Percentiles rank a stretch among this genome's conserved stretches.
Conservation (phyloP, 1,140 invertebrate genomes). For the Sipha flava region DNA sequence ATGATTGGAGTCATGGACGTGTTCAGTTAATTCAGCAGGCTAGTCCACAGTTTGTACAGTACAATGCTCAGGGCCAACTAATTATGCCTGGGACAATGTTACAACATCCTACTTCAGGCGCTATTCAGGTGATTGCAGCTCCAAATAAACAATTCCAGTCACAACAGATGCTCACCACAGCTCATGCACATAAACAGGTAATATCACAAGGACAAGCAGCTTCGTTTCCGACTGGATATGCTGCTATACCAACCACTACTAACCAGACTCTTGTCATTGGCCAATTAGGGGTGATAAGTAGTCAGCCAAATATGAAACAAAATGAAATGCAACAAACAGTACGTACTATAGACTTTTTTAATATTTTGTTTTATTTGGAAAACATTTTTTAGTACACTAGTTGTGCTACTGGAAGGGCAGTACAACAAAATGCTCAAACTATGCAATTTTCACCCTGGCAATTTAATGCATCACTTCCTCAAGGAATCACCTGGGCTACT, state of each 20-base stretch:
- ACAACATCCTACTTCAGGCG: constrained; percentile 44
- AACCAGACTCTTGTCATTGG: constrained; percentile 47
- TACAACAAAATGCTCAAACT: constrained; percentile 32
- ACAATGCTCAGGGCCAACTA: constrained; percentile 46
- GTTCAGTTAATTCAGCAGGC: constrained; percentile 30
- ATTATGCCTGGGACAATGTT: constrained; percentile 48
- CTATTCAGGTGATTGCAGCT: constrained; percentile 44
- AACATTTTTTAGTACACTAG: constrained; percentile 27
- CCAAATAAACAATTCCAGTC: constrained; percentile 29
- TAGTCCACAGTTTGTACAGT: constrained; percentile 46
- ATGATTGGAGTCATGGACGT: constrained; percentile 33
- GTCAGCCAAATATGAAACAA: constrained; percentile 42
- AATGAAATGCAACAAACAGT: constrained; percentile 41
- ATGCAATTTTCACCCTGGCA: constrained; percentile 54
- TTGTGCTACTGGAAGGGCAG: constrained; percentile 12
- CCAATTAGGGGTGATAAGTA: constrained; percentile 46
- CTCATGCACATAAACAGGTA: constrained; percentile 30
- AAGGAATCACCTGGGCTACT: constrained; percentile 53
- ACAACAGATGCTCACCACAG: constrained; percentile 23
- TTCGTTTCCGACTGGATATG: constrained; percentile 54
- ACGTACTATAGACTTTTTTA: constrained; percentile 3
- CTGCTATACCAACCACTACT: constrained; percentile 46
- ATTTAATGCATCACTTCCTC: constrained; percentile 57
- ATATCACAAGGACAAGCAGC: constrained; percentile 41
- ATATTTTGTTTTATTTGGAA: constrained; percentile 18